Evolutionary conservation across 2,797 vertebrate genomes (phyloP), one percentile per base, ranked within the genome.

Genomic region (Myotis daubentonii): DNA sequence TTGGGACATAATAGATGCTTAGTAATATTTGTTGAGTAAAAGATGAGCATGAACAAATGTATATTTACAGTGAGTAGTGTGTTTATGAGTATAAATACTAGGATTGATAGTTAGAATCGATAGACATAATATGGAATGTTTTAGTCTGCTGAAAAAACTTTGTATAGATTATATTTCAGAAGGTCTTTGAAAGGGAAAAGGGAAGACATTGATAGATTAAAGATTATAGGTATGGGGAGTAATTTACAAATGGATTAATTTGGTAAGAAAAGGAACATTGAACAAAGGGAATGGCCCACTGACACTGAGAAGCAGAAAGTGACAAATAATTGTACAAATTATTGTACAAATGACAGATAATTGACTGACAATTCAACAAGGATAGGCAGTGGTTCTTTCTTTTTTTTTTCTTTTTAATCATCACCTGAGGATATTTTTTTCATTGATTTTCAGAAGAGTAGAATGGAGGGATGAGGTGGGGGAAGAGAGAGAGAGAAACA

Each of bases 11-110:
- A 53, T 47, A 95, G 47, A 10, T 94, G 33, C 74, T 91, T 41
- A 80, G 44, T 89, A 96, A 82, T 93, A 85, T 55, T 70, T 76
- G 33, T 91, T 91, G 33, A 89, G 25, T 86, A 86, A 75, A 95
- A 91, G 92, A 44, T 89, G 47, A 68, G 6, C 8, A 28, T 83
- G 57, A 95, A 75, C 30, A 94, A 94, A 51, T 87, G 44, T n/a
- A 10, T 85, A 65, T 71, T 89, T 94, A 65, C 5, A 81, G 23
- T 38, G 22, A 66, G 4, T 76, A 8, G 28, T 70, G 15, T 57
- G 3, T 82, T 72, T 79, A 15, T 78, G 8, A 76, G 3, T 89
- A 5, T 80, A 68, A 79, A 25, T 94, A 38, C 41, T 92, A 81
- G 36, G 70, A 55, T 81, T 81, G 65, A 51, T 85, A 87, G 41